phyloP scores from a whole-genome alignment of 64 coral and sea anemone genomes.

The Actinia tenebrosa region DNA sequence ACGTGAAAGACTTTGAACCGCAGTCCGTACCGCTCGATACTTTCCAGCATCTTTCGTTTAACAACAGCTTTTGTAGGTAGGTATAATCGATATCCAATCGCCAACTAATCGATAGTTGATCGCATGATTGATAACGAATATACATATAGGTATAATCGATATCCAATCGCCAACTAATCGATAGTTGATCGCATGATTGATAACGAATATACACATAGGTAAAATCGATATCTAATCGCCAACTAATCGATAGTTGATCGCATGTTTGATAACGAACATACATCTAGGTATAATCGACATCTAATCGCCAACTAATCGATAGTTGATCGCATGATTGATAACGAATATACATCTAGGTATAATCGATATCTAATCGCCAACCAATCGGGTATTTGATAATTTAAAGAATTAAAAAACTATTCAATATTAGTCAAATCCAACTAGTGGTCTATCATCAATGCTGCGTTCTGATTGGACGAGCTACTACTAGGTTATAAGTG shows the following conservation, averaged over 20 bases:
- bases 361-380: neutral
- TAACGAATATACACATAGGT: too few species aligned
- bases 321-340: neutral
- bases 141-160: constrained; percentile 1
- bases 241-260: too few species aligned
- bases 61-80: constrained; percentile 50
- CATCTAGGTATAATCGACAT: neutral
- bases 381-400: neutral
- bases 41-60: constrained; percentile 44
- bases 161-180: neutral
- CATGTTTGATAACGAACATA: too few species aligned
- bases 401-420: too few species aligned
- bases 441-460: too few species aligned
- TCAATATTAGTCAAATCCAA: too few species aligned
- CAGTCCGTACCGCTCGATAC: constrained; percentile 39
- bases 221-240: too few species aligned
- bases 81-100: neutral
- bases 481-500: too few species aligned
- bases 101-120: neutral
- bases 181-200: neutral
- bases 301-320: neutral
- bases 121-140: neutral
- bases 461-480: too few species aligned
- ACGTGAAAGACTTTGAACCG: constrained; percentile 46
- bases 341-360: constrained; percentile 4